Conservation (phyloP, 2,888 invertebrate genomes). For the Leucozona laternaria region DNA sequence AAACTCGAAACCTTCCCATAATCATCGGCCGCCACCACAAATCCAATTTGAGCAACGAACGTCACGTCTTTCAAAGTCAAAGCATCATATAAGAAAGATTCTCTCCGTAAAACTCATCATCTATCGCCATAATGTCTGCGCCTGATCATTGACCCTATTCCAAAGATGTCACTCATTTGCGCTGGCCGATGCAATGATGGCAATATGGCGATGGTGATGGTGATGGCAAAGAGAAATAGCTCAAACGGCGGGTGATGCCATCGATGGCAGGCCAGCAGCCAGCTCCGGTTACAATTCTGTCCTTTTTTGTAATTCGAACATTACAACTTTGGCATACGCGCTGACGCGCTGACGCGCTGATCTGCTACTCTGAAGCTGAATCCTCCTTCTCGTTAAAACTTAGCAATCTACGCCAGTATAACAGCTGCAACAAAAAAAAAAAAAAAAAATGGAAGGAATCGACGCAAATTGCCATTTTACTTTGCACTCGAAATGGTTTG, state of each 20-base stretch:
- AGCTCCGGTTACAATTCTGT: slow-evolving; percentile 52
- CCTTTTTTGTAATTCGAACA: slow-evolving; percentile 33
- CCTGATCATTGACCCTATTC: slow-evolving; percentile 74
- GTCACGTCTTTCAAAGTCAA: slow-evolving; percentile 28
- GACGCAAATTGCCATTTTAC: slow-evolving; percentile 77
- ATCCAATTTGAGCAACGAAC: slow-evolving; percentile 18
- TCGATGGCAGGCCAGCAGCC: slow-evolving; percentile 59
- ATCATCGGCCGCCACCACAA: slow-evolving; percentile 7
- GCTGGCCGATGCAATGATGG: background rate
- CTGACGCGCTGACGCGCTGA: slow-evolving; percentile 33
- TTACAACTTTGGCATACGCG: slow-evolving; percentile 39
- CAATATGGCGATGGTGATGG: background rate
- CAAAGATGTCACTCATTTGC: slow-evolving; percentile 66
- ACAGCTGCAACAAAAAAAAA: background rate
- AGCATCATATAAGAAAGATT: slow-evolving; percentile 32
- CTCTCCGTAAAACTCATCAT: slow-evolving; percentile 29
- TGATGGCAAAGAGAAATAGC: slow-evolving; percentile 55
- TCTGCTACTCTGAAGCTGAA: slow-evolving; percentile 11
- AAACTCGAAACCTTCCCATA: slow-evolving; percentile 11
- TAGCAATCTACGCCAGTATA: slow-evolving; percentile 13
- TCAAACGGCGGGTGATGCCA: slow-evolving; percentile 73
- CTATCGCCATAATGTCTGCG: slow-evolving; percentile 69
- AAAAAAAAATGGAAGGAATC: slow-evolving; percentile 75
- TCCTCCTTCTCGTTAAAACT: slow-evolving; percentile 61
- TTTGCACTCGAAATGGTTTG: slow-evolving; percentile 72